Base-by-base conservation (phyloP, 2,113 vertebrate genomes). In the Mesocricetus auratus region DNA sequence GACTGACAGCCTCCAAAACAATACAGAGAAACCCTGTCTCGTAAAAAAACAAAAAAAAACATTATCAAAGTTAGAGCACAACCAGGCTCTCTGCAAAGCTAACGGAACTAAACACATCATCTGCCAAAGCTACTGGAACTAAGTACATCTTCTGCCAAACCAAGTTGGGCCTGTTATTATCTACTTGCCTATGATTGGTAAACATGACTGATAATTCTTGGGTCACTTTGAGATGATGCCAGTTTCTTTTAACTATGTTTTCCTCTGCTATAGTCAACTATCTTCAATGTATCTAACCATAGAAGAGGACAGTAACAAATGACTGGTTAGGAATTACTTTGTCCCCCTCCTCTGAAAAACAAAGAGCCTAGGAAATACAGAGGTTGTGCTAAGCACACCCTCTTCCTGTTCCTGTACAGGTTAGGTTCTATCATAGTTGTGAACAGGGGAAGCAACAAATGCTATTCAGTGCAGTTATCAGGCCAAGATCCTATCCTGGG, bases 81-180 rank as follows among this genome's bases (percentile, higher is more conserved):
- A 3, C 91, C 77, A 64, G 31, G 64, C 7, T 96, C 1, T 74
- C 82, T 24, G 36, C 50, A 75, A 60, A 92, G 56, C 75, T 97
- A 68, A 81, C 36, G 60, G 26, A 91, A 86, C 21, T 77, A 93
- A 86, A 29, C 31, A 75, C 2, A 21, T 90, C 36, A 90, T 81
- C 64, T 88, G 39, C 22, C 73, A 85, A 83, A 94, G 56, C 74
- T 96, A 71, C 83, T 42, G 58, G 22, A 90, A 83, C 19, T 75
- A 92, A 85, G 31, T 39, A 73, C 1, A 22, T 89, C n/a, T 89
- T 78, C 60, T 87, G 45, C 24, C 71, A 86, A 81, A 94, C 42
- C 74, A 45, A 93, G 42, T 39, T 81, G 16, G 7, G 4, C 3
- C 36, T 71, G 3, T 64, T 60, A 71, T 50, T 89, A 19, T 90